Evolutionary conservation across 2,113 vertebrate species (phyloP), one percentile per base, ranked within the genome.

Genomic region (Picathartes gymnocephalus): DNA sequence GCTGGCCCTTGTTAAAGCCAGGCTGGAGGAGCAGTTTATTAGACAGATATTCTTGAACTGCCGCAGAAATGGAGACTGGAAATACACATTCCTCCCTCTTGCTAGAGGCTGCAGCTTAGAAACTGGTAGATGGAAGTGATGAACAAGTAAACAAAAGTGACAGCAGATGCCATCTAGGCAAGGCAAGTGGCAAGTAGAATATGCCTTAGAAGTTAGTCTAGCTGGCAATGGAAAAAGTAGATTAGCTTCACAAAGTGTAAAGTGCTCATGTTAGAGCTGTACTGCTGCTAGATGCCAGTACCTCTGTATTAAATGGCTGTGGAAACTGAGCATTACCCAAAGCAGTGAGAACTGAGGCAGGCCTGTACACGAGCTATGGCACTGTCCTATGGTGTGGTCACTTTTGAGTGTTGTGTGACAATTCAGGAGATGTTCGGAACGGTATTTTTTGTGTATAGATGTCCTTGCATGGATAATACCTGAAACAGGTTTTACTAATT

Each of bases 311-410:
- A n/a, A 83, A 62, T 66, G 25, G 14, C 11, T 22, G 4, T 78
- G 60, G 45, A 57, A 81, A 40, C 17, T 31, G 70, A 85, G 33
- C 25, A n/a, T 70, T 35, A 24, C 21, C 10, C 6, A 1, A n/a
- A 35, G 20, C 25, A 28, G 27, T 8, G 37, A 76, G 51, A 33
- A 12, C 19, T 39, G 60, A 47, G 44, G 28, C 30, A 66, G 74
- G 42, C 8, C 20, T 74, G 9, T 7, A 4, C 25, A 13, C 6
- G 16, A 48, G 31, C 66, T 92, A 1, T 5, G 6, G 13, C 2
- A 0, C 8, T 47, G 35, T 30, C 15, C 19, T 42, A 19, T 0
- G 13, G 33, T 81, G 7, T 30, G 5, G 12, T 44, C 0, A 0
- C 2, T 45, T 60, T 39, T 73, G 39, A 39, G 30, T 30, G 5